phyloP scores from a whole-genome alignment of 2,888 invertebrate genomes.

The Branchellion lobata region DNA sequence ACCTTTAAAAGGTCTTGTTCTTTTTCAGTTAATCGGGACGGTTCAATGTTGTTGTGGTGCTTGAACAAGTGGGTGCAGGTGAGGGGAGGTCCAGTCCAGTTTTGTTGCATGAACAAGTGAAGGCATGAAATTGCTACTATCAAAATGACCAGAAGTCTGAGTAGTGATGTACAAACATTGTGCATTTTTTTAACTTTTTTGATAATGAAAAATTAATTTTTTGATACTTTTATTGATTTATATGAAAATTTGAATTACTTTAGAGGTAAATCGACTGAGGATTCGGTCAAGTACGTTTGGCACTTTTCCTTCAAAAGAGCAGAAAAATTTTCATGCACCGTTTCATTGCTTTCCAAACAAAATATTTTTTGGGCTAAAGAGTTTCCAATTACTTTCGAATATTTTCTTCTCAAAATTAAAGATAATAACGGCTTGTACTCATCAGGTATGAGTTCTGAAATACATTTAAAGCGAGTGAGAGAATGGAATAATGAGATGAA shows the following conservation, averaged over 20 bases:
- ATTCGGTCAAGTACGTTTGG: no score
- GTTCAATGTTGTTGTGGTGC: no score
- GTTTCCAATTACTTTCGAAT: not conserved
- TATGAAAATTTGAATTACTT: not conserved
- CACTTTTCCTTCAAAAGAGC: no score
- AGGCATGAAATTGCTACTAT: constrained; percentile 70
- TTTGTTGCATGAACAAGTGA: constrained; percentile 75
- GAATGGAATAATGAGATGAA: not conserved
- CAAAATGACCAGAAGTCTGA: constrained; percentile 62
- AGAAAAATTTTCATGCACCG: no score
- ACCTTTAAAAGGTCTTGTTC: no score
- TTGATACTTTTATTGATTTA: not conserved
- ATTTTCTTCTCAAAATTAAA: constrained; percentile 1
- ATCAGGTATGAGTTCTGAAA: not conserved
- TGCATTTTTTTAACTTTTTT: not conserved
- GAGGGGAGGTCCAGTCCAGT: constrained; percentile 75
- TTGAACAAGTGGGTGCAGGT: no score
- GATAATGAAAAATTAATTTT: not conserved
- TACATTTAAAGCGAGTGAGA: not conserved
- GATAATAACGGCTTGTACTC: not conserved
- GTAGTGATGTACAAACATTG: no score
- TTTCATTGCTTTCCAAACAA: not conserved
- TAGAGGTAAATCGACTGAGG: no score
- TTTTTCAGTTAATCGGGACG: no score
- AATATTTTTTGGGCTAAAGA: not conserved